phyloP scores from a whole-genome alignment of 2,888 invertebrate genomes.

The Caenorhabditis imperialis region DNA sequence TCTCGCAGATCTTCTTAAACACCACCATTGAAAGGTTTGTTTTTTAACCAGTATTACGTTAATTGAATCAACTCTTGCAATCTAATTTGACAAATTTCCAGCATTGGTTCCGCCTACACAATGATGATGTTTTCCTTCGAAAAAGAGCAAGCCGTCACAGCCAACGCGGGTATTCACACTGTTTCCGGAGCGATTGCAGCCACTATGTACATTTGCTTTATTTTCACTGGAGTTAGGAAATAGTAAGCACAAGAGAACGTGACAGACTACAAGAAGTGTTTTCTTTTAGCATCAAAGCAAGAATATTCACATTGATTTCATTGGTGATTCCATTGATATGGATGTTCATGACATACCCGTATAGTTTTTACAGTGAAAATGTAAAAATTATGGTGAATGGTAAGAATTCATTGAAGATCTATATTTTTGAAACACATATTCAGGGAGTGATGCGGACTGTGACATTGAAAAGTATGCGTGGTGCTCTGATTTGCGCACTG shows the following conservation, averaged over 20 bases:
- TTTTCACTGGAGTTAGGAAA: conserved; percentile 39
- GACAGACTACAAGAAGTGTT: too few relatives aligned
- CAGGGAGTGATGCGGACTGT: conserved; percentile 50
- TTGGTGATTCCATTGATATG: conserved; percentile 24
- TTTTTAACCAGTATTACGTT: too few relatives aligned
- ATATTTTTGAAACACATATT: too few relatives aligned
- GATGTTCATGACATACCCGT: conserved; percentile 41
- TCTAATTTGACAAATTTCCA: conserved; percentile 8
- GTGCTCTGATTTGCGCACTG: conserved; percentile 42
- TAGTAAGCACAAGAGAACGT: conserved; percentile 38
- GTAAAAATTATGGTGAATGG: conserved; percentile 36
- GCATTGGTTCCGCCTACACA: conserved; percentile 59
- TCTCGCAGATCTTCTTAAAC: conserved; percentile 56
- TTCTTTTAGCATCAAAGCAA: conserved; percentile 21
- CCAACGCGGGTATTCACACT: conserved; percentile 52
- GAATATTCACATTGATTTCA: conserved; percentile 29
- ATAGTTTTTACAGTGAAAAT: conserved; percentile 28
- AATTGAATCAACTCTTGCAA: background rate
- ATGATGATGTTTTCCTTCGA: conserved; percentile 64
- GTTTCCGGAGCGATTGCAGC: conserved; percentile 51
- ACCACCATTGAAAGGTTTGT: conserved; percentile 59
- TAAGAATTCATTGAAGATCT: background rate
- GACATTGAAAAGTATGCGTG: conserved; percentile 52
- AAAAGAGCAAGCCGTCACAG: conserved; percentile 53
- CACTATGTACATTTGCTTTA: conserved; percentile 53